A percentile compares a stretch with the other conserved stretches of the same genome.
Conservation (phyloP, 2,888 invertebrate genomes). For the Cheilosia grossa region DNA sequence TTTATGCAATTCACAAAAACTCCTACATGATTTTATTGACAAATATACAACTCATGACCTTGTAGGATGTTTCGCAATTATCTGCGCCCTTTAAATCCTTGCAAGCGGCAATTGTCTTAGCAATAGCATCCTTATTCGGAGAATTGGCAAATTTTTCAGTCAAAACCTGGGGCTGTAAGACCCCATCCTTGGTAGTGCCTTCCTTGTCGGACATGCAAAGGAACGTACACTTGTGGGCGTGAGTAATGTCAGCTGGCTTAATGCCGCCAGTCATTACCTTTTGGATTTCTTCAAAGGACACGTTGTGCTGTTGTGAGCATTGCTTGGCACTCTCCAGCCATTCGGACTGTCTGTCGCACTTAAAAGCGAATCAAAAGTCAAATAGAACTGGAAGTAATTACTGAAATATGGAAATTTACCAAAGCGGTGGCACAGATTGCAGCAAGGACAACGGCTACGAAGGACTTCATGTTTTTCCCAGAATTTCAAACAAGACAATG, state of each 20-base stretch:
- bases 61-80: conserved; percentile 80
- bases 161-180: conserved; percentile 77
- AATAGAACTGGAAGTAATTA: not conserved
- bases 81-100: conserved; percentile 78
- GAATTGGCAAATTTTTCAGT: conserved; percentile 76
- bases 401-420: conserved; percentile 19
- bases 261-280: conserved; percentile 73
- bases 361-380: not conserved
- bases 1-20: too few species aligned
- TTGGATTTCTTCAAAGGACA: conserved; percentile 76
- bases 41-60: conserved; percentile 78
- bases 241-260: conserved; percentile 75
- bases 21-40: not conserved
- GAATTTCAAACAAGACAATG: not conserved
- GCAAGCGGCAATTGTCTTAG: conserved; percentile 77
- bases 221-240: conserved; percentile 78
- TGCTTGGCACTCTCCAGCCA: conserved; percentile 52
- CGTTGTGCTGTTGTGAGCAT: conserved; percentile 77
- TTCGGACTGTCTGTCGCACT: conserved; percentile 32
- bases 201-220: conserved; percentile 80
- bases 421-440: not conserved
- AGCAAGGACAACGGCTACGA: not conserved
- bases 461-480: conserved; percentile 19
- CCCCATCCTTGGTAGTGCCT: conserved; percentile 78
- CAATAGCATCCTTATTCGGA: conserved; percentile 76